Evolutionary conservation across 2,797 vertebrate genomes (phyloP), one percentile per base, ranked within the genome.

Genomic region (Champsocephalus gunnari): DNA sequence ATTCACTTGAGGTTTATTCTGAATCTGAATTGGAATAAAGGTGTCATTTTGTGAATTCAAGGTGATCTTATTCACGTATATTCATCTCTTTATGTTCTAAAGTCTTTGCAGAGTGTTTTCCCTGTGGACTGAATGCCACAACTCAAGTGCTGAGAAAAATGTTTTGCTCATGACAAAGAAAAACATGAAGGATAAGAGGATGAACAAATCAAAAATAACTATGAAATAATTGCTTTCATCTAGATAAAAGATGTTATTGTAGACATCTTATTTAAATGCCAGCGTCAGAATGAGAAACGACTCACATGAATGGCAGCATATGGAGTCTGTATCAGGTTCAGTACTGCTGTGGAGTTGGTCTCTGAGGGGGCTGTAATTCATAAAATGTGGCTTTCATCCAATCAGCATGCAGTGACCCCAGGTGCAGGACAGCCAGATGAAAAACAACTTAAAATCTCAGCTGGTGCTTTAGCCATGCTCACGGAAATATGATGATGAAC

Each of bases 351-450:
- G 28, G 64, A 83, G 53, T 58, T 66, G 28, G 28, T 87, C 28
- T 66, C 21, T 19, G 69, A 34, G 2, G 32, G 24, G 34, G 43
- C 41, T 63, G 51, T 81, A 55, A 83, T 74, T 79, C 44, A 63
- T 54, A 28, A 53, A 67, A 62, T 41, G 1, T 85, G 71, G 57
- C 55, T 70, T 28, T 79, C 43, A 66, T 87, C 72, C 83, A 77
- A 19, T 68, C 58, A 61, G 17, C n/a, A 64, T 62, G 62, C 68
- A 38, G 54, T 4, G 9, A 73, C 75, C 49, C 41, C 74, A 71
- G 72, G 80, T 78, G 68, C 66, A 82, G 24, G 24, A 63, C 59
- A 43, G 62, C 50, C 66, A 68, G 54, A 73, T 69, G 66, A 74
- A 65, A 80, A 77, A 71, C 45, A 62, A 56, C 17, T 62, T 69